Evolutionary conservation across 2,797 vertebrate species (phyloP).

Genomic region (Chloroceryle inda): DNA sequence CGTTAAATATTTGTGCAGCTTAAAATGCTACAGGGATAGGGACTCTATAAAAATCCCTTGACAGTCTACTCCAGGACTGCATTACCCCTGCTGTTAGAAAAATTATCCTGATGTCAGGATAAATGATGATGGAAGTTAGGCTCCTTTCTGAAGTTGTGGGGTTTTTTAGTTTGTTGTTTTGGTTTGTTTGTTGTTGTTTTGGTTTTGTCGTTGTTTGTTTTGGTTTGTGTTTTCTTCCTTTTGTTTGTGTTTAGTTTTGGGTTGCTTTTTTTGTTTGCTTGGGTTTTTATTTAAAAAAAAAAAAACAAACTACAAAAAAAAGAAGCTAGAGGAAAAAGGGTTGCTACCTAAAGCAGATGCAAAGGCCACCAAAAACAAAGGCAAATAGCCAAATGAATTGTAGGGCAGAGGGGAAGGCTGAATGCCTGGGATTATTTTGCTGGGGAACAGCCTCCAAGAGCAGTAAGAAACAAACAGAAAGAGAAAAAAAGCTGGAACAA

Average conservation of each 20-base stretch:
- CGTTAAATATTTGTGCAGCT: background rate
- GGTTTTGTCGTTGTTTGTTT: no score
- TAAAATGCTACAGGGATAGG: slow-evolving; percentile 28
- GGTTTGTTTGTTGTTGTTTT: no score
- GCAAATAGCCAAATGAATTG: background rate
- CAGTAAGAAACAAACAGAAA: background rate
- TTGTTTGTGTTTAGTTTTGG: no score
- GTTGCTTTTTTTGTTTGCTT: no score
- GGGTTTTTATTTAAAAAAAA: background rate
- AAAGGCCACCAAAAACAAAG: slow-evolving; percentile 20
- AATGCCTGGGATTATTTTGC: slow-evolving; percentile 10
- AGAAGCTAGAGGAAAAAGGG: background rate
- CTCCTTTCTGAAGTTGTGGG: background rate
- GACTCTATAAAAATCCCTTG: slow-evolving; percentile 36
- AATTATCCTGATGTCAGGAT: slow-evolving; percentile 27
- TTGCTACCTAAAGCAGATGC: slow-evolving; percentile 19
- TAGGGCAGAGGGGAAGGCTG: slow-evolving; percentile 1
- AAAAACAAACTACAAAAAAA: background rate
- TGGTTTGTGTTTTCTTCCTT: no score
- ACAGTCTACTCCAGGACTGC: slow-evolving; percentile 7
- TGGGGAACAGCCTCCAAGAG: background rate
- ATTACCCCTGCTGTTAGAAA: background rate
- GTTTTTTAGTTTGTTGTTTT: no score
- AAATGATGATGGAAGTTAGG: background rate
- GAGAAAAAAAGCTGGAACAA: background rate